Evolutionary conservation across 1,140 invertebrate species (phyloP), one percentile per base, ranked within the genome.

Genomic region (Coenobita brevimanus): DNA sequence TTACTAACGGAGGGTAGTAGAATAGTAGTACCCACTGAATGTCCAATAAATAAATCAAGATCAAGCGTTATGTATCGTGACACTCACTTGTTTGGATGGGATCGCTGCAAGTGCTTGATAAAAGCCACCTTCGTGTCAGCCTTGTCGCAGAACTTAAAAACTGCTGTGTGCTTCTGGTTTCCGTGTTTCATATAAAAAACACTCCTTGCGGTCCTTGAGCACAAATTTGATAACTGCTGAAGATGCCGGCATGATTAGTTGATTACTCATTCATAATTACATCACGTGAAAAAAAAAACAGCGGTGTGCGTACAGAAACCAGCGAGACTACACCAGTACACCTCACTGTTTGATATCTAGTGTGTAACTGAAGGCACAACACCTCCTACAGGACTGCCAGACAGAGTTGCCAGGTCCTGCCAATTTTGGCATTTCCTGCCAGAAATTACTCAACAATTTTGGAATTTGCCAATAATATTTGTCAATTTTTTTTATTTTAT

Each of bases 311-410:
- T n/a, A n/a, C 10, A 57, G n/a, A 13, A 10, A 13, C n/a, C 13
- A 57, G 13, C n/a, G 54, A 57, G n/a, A 57, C 54, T 57, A 57
- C 54, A 57, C 54, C 54, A 57, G 13, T 57, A 57, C 54, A n/a
- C 54, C 54, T 57, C 54, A 57, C 54, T 57, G 54, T 57, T n/a
- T 57, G 54, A 57, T 57, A n/a, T 57, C 54, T 57, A 57, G n/a
- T 57, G 54, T 57, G 54, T 57, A 57, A 57, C 54, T 57, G 54
- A 57, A 57, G 54, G 10, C 54, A 57, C n/a, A 13, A 13, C n/a
- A n/a, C n/a, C n/a, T n/a, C n/a, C n/a, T n/a, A n/a, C n/a, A n/a
- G n/a, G n/a, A 10, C n/a, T 10, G n/a, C 10, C n/a, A n/a, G n/a
- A n/a, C 54, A 57, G 54, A n/a, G 54, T 57, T n/a, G 54, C 54